These are phyloP conservation scores for Propithecus coquereli DNA, from an alignment of 2,113 vertebrate species.

Conservation along the genomic window DNA sequence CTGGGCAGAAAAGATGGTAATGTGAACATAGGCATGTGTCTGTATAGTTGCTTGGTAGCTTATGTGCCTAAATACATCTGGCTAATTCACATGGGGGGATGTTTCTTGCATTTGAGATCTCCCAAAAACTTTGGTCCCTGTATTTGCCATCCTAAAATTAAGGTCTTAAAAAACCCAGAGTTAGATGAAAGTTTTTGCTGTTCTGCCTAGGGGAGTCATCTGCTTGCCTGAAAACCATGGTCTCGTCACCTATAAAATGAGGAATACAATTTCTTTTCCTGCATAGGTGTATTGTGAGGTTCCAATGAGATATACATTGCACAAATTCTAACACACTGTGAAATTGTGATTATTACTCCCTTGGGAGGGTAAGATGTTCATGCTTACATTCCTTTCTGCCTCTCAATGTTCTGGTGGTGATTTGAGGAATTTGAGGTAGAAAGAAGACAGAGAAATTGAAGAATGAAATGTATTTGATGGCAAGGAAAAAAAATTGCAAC, in stretches of 20 bases:
- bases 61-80: background rate
- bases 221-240: background rate
- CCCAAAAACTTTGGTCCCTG: background rate
- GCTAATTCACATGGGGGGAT: background rate
- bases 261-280: background rate
- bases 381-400: background rate
- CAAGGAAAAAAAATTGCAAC: background rate
- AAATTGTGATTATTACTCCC: background rate
- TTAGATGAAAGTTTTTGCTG: background rate
- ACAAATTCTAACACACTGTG: background rate
- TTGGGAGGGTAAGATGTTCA: background rate
- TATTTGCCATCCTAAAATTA: background rate
- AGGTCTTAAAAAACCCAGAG: background rate
- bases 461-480: background rate
- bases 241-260: background rate
- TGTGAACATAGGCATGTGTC: background rate
- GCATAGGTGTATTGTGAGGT: background rate
- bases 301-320: background rate
- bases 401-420: background rate
- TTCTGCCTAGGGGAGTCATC: background rate
- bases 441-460: background rate
- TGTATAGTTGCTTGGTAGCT: background rate
- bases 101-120: background rate
- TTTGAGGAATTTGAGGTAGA: background rate
- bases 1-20: background rate